Evolutionary conservation across 2,113 vertebrate genomes (phyloP).

Genomic region (Sturnus vulgaris): DNA sequence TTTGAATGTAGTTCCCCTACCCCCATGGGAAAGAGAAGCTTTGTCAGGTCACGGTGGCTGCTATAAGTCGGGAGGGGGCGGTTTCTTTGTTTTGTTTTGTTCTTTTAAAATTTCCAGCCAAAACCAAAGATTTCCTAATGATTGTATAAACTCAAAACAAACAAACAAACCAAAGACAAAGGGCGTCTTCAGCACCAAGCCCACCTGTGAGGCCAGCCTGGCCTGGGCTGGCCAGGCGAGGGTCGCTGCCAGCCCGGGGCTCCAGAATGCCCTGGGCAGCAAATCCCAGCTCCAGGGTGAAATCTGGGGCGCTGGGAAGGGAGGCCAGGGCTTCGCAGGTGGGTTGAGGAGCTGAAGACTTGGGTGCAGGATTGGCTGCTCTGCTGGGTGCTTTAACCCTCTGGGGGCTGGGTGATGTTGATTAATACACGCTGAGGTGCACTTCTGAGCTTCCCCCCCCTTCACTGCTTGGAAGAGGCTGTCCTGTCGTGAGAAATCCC

Average conservation of each 20-base stretch:
- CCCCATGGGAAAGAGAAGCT: slow-evolving; percentile 56
- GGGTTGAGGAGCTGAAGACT: slow-evolving; percentile 71
- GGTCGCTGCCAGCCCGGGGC: background rate
- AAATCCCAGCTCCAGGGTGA: background rate
- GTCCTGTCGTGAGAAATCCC: slow-evolving; percentile 67
- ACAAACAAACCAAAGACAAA: slow-evolving; percentile 86
- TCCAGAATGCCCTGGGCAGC: background rate
- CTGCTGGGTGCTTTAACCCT: slow-evolving; percentile 79
- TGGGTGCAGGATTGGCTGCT: slow-evolving; percentile 80
- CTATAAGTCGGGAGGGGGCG: slow-evolving; percentile 75
- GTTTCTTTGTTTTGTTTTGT: slow-evolving; percentile 82
- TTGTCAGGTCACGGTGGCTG: slow-evolving; percentile 75
- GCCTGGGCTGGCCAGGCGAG: background rate
- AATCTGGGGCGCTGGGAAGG: background rate
- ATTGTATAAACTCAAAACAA: slow-evolving; percentile 89
- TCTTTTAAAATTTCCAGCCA: slow-evolving; percentile 84
- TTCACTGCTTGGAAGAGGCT: slow-evolving; percentile 85
- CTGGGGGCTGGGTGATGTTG: slow-evolving; percentile 83
- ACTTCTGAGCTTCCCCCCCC: slow-evolving; percentile 78
- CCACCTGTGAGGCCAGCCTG: slow-evolving; percentile 49
- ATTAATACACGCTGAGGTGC: slow-evolving; percentile 84
- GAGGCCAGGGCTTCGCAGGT: slow-evolving; percentile 34
- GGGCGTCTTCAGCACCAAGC: slow-evolving; percentile 70
- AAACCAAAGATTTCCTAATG: slow-evolving; percentile 89
- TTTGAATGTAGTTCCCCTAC: slow-evolving; percentile 79